Percentiles rank a stretch among this genome's conserved stretches.
These are phyloP conservation scores for Piliocolobus tephrosceles DNA, from an alignment of 2,113 vertebrate genomes.

Conservation along the genomic window DNA sequence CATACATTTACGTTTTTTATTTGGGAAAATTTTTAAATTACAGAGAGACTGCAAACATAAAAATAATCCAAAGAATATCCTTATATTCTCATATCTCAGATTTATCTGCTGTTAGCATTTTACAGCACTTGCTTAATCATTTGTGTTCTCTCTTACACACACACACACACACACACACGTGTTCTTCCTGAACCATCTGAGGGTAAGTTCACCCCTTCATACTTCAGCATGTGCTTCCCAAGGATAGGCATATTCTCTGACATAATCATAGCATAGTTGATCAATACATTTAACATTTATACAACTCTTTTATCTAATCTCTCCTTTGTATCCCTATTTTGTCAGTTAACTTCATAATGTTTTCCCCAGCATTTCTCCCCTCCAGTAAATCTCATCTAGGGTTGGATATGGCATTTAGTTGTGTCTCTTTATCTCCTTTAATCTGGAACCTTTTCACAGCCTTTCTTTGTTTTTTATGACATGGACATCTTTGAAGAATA, in stretches of 20 bases:
- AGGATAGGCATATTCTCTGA: not conserved
- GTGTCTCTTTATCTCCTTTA: not conserved
- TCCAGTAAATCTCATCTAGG: not conserved
- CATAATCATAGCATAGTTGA: not conserved
- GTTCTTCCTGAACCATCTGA: not conserved
- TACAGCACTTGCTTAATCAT: not conserved
- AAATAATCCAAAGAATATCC: not conserved
- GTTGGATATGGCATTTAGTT: not conserved
- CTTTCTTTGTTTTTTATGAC: not conserved
- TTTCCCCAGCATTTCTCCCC: not conserved
- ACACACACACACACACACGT: not conserved
- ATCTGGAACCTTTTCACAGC: not conserved
- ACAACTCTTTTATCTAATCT: not conserved
- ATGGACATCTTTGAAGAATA: not conserved
- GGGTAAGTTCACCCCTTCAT: not conserved
- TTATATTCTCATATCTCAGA: not conserved
- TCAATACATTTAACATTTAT: not conserved
- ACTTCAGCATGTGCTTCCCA: not conserved
- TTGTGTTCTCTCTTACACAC: not conserved
- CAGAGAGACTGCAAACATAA: not conserved
- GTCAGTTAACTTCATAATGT: too few species aligned
- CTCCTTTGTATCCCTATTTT: not conserved
- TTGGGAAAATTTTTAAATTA: constrained; percentile 2
- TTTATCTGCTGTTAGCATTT: not conserved
- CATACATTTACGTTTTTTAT: not conserved